Evolutionary conservation across 2,888 invertebrate genomes (phyloP).

Genomic region (Andricus quercusramuli): DNA sequence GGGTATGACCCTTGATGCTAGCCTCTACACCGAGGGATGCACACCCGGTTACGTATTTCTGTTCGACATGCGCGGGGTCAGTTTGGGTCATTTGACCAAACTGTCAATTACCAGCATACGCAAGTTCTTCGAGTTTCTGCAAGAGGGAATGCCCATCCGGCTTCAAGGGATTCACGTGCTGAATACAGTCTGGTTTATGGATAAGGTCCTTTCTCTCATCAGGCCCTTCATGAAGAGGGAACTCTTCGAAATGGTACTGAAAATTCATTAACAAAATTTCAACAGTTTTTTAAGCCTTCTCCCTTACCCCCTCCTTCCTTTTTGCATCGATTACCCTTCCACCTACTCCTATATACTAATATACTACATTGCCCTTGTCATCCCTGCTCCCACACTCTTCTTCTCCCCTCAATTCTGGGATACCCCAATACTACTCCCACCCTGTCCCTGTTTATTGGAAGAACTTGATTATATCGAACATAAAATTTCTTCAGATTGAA

Average conservation of each 20-base stretch:
- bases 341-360: too few species aligned
- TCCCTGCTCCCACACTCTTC: too few species aligned
- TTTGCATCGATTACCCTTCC: too few species aligned
- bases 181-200: slow-evolving; percentile 80
- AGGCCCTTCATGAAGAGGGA: slow-evolving; percentile 79
- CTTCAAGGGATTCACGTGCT: slow-evolving; percentile 85
- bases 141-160: slow-evolving; percentile 85
- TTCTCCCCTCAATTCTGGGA: too few species aligned
- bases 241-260: slow-evolving; percentile 75
- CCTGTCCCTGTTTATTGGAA: too few species aligned
- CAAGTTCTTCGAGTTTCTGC: slow-evolving; percentile 84
- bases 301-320: too few species aligned
- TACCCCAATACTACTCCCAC: too few species aligned
- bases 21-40: slow-evolving; percentile 82
- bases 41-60: slow-evolving; percentile 84
- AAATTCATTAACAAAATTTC: slow-evolving; percentile 9
- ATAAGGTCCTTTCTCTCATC: slow-evolving; percentile 78
- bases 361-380: too few species aligned
- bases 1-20: slow-evolving; percentile 82
- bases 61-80: slow-evolving; percentile 85
- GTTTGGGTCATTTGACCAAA: slow-evolving; percentile 82
- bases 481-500: too few species aligned
- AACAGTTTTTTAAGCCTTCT: too few species aligned
- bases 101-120: slow-evolving; percentile 82
- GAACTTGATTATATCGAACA: too few species aligned